A percentile compares a stretch with the other conserved stretches of the same genome.
Evolutionary conservation across 2,888 invertebrate species (phyloP).

Genomic region (Plemyria rubiginata): DNA sequence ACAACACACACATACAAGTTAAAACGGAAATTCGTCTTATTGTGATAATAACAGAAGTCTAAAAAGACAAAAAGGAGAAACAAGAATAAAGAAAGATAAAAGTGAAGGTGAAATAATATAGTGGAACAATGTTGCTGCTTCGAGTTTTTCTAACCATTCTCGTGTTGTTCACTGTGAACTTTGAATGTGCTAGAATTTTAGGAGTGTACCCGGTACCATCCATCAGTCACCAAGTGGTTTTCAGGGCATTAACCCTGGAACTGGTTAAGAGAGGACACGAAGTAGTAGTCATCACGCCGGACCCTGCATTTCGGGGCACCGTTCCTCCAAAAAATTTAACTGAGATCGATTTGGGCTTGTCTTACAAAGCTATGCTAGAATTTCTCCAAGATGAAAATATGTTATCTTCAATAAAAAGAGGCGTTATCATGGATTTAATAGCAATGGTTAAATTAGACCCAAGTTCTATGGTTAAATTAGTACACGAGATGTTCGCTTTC

Average conservation of each 20-base stretch:
- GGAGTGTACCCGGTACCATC: constrained; percentile 59
- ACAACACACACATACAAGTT: too few species aligned
- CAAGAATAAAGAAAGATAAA: neutral
- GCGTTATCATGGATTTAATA: constrained; percentile 33
- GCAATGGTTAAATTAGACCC: constrained; percentile 6
- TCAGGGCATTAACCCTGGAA: constrained; percentile 54
- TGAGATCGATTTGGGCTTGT: constrained; percentile 56
- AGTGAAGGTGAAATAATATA: neutral
- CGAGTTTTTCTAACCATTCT: neutral
- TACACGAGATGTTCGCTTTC: constrained; percentile 26
- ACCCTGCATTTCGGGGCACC: constrained; percentile 50
- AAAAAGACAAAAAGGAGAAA: neutral
- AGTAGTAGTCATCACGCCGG: constrained; percentile 59
- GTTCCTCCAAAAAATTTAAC: constrained; percentile 50
- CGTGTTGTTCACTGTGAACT: constrained; percentile 4
- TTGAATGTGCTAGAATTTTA: constrained; percentile 55
- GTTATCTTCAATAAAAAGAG: constrained; percentile 27
- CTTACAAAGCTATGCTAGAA: constrained; percentile 29
- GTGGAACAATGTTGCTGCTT: neutral
- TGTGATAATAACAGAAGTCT: too few species aligned
- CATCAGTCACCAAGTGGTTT: constrained; percentile 67
- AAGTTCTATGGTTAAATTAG: constrained; percentile 12
- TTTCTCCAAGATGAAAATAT: neutral
- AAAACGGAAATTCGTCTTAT: too few species aligned
- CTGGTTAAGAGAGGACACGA: constrained; percentile 66